These are phyloP conservation scores for Wasmannia auropunctata DNA, from an alignment of 1,140 invertebrate genomes.

Conservation along the genomic window DNA sequence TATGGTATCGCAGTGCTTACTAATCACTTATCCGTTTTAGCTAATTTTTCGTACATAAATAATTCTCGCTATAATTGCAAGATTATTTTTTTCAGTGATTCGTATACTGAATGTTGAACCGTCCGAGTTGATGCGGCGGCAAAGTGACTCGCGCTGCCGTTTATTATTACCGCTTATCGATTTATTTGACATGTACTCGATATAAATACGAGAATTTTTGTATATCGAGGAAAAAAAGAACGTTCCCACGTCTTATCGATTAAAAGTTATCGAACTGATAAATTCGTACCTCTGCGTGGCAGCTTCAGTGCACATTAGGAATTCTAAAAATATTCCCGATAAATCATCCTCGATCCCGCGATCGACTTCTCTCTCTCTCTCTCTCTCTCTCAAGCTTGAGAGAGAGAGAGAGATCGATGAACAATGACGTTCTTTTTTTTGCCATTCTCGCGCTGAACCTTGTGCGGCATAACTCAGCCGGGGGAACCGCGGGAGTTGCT, in stretches of 20 bases:
- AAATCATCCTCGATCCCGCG: neutral
- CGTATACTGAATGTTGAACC: neutral
- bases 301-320: neutral
- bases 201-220: neutral
- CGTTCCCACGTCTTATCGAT: neutral
- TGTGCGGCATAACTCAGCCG: neutral
- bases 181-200: too few species aligned
- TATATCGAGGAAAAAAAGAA: neutral
- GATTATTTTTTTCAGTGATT: too few species aligned
- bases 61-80: too few species aligned
- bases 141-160: neutral
- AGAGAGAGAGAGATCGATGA: neutral
- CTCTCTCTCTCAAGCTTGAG: too few species aligned
- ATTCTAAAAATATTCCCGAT: constrained; percentile 7
- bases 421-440: constrained; percentile 20
- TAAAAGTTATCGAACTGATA: constrained; percentile 15
- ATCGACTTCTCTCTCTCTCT: neutral
- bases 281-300: neutral
- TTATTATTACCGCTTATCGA: neutral
- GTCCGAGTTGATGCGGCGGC: neutral
- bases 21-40: too few species aligned
- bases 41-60: too few species aligned
- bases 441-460: neutral
- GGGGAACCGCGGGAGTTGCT: neutral
- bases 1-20: too few species aligned